Evolutionary conservation across 2,797 vertebrate species (phyloP).

Genomic region (Chloroceryle inda): DNA sequence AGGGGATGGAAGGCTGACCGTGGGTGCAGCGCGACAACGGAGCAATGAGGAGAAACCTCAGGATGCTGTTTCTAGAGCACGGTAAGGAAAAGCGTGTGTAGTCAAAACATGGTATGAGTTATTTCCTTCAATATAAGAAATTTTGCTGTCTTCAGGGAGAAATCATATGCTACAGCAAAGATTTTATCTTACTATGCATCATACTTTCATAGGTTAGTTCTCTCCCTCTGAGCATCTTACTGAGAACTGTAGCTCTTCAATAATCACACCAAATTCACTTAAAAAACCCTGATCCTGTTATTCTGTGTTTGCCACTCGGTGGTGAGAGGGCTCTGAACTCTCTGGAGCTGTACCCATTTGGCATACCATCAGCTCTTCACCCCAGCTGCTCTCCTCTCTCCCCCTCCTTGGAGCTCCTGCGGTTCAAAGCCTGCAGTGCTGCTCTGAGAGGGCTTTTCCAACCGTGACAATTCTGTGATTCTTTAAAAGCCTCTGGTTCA

Average conservation of each 20-base stretch:
- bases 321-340: neutral
- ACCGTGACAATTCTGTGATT: no score
- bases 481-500: no score
- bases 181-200: neutral
- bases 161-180: neutral
- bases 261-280: neutral
- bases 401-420: neutral
- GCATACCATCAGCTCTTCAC: neutral
- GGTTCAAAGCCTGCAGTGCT: no score
- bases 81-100: neutral
- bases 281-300: neutral
- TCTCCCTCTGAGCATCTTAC: neutral
- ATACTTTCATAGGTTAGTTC: neutral
- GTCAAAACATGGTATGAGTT: neutral
- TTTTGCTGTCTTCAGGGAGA: neutral
- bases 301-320: accelerated
- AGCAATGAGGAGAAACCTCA: neutral
- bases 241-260: neutral
- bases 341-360: neutral
- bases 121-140: neutral
- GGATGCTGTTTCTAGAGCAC: neutral
- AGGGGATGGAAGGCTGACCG: neutral
- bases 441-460: no score
- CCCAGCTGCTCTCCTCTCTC: neutral
- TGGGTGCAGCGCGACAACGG: neutral